These are phyloP conservation scores for Sitobion miscanthi DNA, from an alignment of 1,140 invertebrate species.

Conservation along the genomic window DNA sequence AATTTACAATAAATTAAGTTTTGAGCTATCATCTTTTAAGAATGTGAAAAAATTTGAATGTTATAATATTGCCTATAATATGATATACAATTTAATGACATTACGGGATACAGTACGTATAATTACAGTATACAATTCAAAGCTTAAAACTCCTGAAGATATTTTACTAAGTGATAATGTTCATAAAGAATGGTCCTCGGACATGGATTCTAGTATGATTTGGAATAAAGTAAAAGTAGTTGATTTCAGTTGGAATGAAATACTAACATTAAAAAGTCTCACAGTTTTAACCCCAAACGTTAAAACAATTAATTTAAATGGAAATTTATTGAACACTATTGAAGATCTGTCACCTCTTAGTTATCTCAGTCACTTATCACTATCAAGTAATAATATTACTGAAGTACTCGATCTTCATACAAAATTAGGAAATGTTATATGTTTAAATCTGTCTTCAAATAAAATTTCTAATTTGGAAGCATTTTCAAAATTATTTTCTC, in stretches of 20 bases:
- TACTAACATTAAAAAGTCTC: conserved; percentile 79
- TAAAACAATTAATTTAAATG: conserved; percentile 74
- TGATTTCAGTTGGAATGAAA: conserved; percentile 81
- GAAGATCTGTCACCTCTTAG: conserved; percentile 80
- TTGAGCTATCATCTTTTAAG: conserved; percentile 84
- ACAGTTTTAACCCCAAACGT: conserved; percentile 81
- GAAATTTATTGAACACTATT: conserved; percentile 78
- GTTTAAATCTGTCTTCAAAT: conserved; percentile 87
- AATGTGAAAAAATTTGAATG: conserved; percentile 71
- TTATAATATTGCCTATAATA: conserved; percentile 69
- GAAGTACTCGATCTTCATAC: conserved; percentile 79
- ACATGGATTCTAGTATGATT: conserved; percentile 63
- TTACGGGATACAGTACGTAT: conserved; percentile 72
- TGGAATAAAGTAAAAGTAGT: conserved; percentile 74
- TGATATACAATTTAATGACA: conserved; percentile 72
- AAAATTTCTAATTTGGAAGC: conserved; percentile 76
- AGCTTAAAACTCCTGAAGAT: conserved; percentile 71
- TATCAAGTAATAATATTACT: conserved; percentile 78
- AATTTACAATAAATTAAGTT: conserved; percentile 76
- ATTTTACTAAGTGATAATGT: conserved; percentile 80
- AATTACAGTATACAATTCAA: conserved; percentile 70
- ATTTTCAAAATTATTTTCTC: conserved; percentile 82
- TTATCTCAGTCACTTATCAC: conserved; percentile 75
- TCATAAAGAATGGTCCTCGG: conserved; percentile 62
- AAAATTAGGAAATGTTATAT: conserved; percentile 86